These are phyloP conservation scores for Melanaphis sacchari DNA, from an alignment of 1,140 invertebrate species.

Conservation along the genomic window DNA sequence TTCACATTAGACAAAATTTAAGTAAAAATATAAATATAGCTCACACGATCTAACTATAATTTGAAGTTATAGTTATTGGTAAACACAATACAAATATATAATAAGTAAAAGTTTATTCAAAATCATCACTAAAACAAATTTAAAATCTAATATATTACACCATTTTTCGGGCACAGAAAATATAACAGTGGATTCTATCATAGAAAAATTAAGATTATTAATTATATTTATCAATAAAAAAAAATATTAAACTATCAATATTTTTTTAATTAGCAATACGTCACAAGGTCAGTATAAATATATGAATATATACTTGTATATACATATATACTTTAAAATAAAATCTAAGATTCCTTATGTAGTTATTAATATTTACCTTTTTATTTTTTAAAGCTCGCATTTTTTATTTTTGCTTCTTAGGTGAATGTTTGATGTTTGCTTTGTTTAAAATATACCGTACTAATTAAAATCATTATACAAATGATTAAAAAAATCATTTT, in stretches of 20 bases:
- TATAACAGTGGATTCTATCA: neutral
- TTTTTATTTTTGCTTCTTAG: neutral
- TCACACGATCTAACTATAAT: too few relatives aligned
- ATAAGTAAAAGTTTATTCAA: too few relatives aligned
- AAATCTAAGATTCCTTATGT: neutral
- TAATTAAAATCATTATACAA: neutral
- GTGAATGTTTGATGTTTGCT: neutral
- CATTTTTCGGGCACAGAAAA: neutral
- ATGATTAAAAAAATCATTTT: too few relatives aligned
- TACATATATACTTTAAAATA: too few relatives aligned
- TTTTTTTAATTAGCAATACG: neutral
- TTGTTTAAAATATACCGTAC: neutral
- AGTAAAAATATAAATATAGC: too few relatives aligned
- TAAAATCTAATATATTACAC: neutral
- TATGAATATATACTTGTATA: too few relatives aligned
- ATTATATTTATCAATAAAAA: neutral
- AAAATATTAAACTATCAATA: neutral
- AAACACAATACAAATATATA: too few relatives aligned
- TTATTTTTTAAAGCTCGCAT: neutral
- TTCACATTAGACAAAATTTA: neutral
- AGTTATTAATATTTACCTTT: neutral
- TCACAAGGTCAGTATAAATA: neutral
- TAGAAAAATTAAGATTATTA: neutral
- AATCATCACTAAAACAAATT: too few relatives aligned
- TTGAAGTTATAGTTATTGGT: too few relatives aligned